A percentile compares a stretch with the other conserved stretches of the same genome.
phyloP scores from a whole-genome alignment of 2,888 invertebrate genomes.

The Parnassius mnemosyne region DNA sequence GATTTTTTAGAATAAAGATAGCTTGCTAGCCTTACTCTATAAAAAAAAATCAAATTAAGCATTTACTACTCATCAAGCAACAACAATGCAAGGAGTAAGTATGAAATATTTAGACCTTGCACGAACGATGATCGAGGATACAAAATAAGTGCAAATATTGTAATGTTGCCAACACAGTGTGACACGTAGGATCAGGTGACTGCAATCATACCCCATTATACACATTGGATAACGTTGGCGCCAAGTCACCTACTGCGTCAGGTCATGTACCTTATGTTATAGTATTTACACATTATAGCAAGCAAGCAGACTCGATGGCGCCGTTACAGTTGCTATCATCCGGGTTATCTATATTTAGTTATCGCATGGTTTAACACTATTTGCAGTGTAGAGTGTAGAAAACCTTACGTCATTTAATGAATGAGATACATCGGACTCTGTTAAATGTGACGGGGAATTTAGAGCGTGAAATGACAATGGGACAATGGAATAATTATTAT shows the following conservation, averaged over 20 bases:
- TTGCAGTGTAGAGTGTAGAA: conserved; percentile 41
- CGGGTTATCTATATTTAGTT: conserved; percentile 59
- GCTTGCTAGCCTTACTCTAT: too few species aligned
- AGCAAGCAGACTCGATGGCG: conserved; percentile 58
- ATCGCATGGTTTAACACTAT: conserved; percentile 45
- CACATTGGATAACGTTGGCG: conserved; percentile 63
- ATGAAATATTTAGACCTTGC: neutral
- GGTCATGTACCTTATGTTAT: conserved; percentile 63
- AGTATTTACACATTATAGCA: conserved; percentile 42
- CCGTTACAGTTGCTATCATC: conserved; percentile 48
- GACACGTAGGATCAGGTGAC: conserved; percentile 52
- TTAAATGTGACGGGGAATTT: conserved; percentile 52
- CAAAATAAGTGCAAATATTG: conserved; percentile 38
- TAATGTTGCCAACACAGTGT: conserved; percentile 61
- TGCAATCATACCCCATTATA: conserved; percentile 58
- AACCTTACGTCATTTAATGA: conserved; percentile 48
- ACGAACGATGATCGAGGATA: neutral
- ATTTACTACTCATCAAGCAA: neutral
- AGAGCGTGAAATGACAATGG: conserved; percentile 69
- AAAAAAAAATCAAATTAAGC: neutral
- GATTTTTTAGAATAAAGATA: too few species aligned
- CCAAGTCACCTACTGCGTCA: conserved; percentile 42
- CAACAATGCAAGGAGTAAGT: neutral
- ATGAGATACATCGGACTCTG: conserved; percentile 46
- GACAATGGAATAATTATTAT: conserved; percentile 49